Evolutionary conservation across 1,140 invertebrate genomes (phyloP).

Genomic region (Chlorops oryzae): DNA sequence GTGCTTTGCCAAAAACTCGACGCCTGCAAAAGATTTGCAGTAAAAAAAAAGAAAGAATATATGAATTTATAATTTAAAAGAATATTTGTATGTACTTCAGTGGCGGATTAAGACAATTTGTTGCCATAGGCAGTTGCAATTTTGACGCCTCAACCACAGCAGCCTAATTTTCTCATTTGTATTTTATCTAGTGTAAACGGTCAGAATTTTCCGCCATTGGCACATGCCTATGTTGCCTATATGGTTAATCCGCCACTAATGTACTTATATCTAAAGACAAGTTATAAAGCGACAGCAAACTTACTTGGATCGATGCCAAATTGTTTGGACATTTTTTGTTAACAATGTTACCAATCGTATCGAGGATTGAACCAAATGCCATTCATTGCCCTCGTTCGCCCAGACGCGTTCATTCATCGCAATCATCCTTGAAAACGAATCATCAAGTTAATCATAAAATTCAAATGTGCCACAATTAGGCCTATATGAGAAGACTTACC

Average conservation of each 20-base stretch:
- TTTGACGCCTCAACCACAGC: too few species aligned
- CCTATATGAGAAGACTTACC: slow-evolving; percentile 45
- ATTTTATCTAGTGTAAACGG: too few species aligned
- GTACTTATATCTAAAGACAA: too few species aligned
- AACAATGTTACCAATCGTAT: slow-evolving; percentile 60
- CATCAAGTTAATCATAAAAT: background rate
- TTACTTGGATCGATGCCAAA: slow-evolving; percentile 35
- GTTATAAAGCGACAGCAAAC: too few species aligned
- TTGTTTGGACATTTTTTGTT: slow-evolving; percentile 33
- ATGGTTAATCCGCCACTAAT: too few species aligned
- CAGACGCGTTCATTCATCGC: slow-evolving; percentile 69
- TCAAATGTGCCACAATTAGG: background rate
- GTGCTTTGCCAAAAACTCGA: slow-evolving; percentile 57
- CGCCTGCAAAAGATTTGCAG: slow-evolving; percentile 45
- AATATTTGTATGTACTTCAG: too few species aligned
- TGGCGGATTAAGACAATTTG: too few species aligned
- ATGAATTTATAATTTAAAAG: background rate
- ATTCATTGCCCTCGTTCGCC: slow-evolving; percentile 70
- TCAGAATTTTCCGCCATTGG: too few species aligned
- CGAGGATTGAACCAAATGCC: slow-evolving; percentile 65
- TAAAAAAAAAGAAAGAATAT: slow-evolving; percentile 9
- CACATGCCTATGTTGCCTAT: too few species aligned
- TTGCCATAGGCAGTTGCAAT: too few species aligned
- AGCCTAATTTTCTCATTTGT: too few species aligned
- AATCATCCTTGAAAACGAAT: slow-evolving; percentile 52